phyloP scores from a whole-genome alignment of 2,797 vertebrate genomes.

The Danio jaintianensis region DNA sequence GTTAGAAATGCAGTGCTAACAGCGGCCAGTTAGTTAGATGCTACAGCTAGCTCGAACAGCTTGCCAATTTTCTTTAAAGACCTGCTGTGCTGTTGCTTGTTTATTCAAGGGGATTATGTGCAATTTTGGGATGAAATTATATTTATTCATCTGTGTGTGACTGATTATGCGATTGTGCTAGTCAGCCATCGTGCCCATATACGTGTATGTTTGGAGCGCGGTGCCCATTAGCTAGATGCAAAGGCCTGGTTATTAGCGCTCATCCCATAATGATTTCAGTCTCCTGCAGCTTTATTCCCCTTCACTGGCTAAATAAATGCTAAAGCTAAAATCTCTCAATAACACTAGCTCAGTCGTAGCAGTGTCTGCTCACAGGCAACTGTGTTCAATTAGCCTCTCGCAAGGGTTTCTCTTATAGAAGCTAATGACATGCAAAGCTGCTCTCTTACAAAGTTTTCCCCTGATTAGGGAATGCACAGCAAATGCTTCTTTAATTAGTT shows the following conservation, averaged over 20 bases:
- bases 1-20: neutral
- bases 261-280: conserved; percentile 59
- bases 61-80: conserved; percentile 31
- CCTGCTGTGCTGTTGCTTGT: conserved; percentile 29
- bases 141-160: conserved; percentile 47
- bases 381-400: conserved; percentile 69
- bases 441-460: conserved; percentile 63
- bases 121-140: conserved; percentile 41
- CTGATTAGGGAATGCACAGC: conserved; percentile 56
- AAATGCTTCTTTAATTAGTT: conserved; percentile 64
- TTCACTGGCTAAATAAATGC: conserved; percentile 63
- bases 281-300: conserved; percentile 61
- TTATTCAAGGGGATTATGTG: conserved; percentile 34
- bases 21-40: neutral
- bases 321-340: conserved; percentile 61
- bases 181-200: conserved; percentile 18
- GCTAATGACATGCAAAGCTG: conserved; percentile 72
- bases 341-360: conserved; percentile 53
- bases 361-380: conserved; percentile 53
- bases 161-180: conserved; percentile 19
- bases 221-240: conserved; percentile 52
- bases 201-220: conserved; percentile 32
- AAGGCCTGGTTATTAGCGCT: conserved; percentile 61
- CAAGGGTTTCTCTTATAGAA: conserved; percentile 65
- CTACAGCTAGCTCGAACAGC: conserved; percentile 3